Conservation (phyloP, 2,888 invertebrate species). For the Steinernema hermaphroditum region DNA sequence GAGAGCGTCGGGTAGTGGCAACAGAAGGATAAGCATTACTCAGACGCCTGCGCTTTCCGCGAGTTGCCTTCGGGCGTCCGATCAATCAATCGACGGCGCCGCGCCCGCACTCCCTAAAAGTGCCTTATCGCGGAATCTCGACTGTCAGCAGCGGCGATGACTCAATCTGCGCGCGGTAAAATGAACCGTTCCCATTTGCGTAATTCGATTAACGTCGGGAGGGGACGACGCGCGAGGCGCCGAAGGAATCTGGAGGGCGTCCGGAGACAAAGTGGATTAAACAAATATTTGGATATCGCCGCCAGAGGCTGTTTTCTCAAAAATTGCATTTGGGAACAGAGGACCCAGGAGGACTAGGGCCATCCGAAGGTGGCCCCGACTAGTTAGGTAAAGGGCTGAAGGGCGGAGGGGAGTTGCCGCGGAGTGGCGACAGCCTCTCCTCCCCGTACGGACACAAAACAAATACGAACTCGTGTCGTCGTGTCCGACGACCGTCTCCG, state of each 20-base stretch:
- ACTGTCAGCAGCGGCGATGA: slow-evolving; percentile 13
- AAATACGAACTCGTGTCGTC: slow-evolving; percentile 26
- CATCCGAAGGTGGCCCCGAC: too few relatives aligned
- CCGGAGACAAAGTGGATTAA: background rate
- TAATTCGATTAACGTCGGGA: slow-evolving; percentile 5
- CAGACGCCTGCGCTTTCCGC: too few relatives aligned
- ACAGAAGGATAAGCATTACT: too few relatives aligned
- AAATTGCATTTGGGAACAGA: slow-evolving; percentile 17
- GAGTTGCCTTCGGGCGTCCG: background rate
- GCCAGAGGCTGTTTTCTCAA: slow-evolving; percentile 17
- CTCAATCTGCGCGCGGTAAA: background rate
- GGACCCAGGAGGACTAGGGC: too few relatives aligned
- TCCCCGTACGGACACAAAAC: slow-evolving; percentile 6
- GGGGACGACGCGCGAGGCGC: background rate
- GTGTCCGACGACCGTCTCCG: slow-evolving; percentile 11
- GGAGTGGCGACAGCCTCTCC: too few relatives aligned
- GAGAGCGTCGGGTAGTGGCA: background rate
- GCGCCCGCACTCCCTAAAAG: too few relatives aligned
- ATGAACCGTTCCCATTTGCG: background rate
- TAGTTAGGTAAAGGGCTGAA: background rate
- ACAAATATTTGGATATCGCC: slow-evolving; percentile 19
- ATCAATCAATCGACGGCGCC: background rate
- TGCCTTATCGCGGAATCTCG: slow-evolving; percentile 7
- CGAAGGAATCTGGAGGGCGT: background rate
- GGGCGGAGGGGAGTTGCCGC: background rate